Evolutionary conservation across 2,113 vertebrate species (phyloP).

Genomic region (Colaptes auratus): DNA sequence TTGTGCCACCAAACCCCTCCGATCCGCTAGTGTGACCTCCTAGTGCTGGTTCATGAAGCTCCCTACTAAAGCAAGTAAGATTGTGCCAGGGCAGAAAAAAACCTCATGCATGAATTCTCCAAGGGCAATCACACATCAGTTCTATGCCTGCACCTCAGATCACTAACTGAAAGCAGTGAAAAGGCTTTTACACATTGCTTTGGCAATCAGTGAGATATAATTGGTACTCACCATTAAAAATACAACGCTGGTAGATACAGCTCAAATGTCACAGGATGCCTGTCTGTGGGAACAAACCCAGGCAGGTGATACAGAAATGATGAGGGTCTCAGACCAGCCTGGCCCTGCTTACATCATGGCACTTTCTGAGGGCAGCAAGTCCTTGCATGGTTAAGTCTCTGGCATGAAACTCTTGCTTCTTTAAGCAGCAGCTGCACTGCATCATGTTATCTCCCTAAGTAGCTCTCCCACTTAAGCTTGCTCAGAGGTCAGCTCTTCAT

Average conservation of each 20-base stretch:
- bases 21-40: fast-evolving
- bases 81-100: neutral
- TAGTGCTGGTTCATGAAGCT: neutral
- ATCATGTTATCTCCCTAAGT: neutral
- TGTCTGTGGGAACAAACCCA: neutral
- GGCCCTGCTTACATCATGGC: neutral
- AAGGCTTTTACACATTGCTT: neutral
- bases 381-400: neutral
- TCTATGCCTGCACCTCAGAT: fast-evolving
- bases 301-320: neutral
- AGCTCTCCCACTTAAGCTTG: conserved; percentile 45
- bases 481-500: conserved; percentile 45
- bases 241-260: neutral
- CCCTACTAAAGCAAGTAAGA: neutral
- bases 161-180: neutral
- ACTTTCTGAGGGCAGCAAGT: neutral
- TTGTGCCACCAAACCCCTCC: fast-evolving
- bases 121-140: neutral
- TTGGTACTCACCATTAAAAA: neutral
- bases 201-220: neutral
- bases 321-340: neutral
- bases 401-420: neutral
- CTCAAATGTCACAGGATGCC: neutral
- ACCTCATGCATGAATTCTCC: fast-evolving
- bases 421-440: neutral